Percentiles rank a stretch among this genome's conserved stretches.
These are phyloP conservation scores for Diachasma alloeum DNA, from an alignment of 1,140 invertebrate genomes.

Conservation along the genomic window DNA sequence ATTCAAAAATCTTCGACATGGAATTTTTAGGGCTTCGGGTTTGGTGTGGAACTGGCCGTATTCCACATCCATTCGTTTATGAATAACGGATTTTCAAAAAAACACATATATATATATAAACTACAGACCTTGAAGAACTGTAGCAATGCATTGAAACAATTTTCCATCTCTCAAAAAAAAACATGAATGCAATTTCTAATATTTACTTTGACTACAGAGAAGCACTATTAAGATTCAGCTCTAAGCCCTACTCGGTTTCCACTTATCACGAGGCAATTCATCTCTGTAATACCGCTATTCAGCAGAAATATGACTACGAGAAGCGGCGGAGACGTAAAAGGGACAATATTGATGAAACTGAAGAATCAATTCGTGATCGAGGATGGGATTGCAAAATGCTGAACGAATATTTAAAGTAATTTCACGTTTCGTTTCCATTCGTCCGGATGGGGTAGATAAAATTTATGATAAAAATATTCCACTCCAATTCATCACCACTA, in stretches of 20 bases:
- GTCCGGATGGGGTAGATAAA: background rate
- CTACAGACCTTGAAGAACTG: too few species aligned
- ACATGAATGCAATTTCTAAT: constrained; percentile 1
- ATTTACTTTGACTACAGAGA: constrained; percentile 64
- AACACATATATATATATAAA: too few species aligned
- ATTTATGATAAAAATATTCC: background rate
- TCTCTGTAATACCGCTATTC: constrained; percentile 91
- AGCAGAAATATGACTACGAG: constrained; percentile 81
- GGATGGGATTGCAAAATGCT: constrained; percentile 88
- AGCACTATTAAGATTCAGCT: constrained; percentile 89
- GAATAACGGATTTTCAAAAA: too few species aligned
- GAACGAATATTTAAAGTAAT: constrained; percentile 72
- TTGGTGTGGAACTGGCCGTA: too few species aligned
- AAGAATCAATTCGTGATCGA: constrained; percentile 78
- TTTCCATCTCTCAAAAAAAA: background rate
- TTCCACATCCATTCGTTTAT: too few species aligned
- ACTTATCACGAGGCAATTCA: constrained; percentile 90
- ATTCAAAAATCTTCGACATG: too few species aligned
- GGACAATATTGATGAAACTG: constrained; percentile 56
- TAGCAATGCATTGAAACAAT: background rate
- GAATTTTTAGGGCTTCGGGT: too few species aligned
- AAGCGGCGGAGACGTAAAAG: constrained; percentile 38
- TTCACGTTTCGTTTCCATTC: constrained; percentile 25
- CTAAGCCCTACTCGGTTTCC: constrained; percentile 82
- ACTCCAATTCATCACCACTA: background rate